Evolutionary conservation across 2,888 invertebrate species (phyloP), one percentile per base, ranked within the genome.

Genomic region (Tupiocoris notatus): DNA sequence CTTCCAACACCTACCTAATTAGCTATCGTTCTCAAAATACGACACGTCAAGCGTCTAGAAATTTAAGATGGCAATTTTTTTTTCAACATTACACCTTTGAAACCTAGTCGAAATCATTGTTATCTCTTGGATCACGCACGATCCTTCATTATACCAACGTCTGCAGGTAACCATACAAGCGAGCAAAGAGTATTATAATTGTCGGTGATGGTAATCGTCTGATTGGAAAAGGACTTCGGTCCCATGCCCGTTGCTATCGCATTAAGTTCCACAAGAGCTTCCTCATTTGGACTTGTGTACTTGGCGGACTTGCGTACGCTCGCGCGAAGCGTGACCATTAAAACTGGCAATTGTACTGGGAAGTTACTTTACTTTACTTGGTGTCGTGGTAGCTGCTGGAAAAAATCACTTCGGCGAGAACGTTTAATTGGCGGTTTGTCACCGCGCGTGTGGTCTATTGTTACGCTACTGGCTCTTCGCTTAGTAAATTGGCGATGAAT

Each of bases 251-350:
- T 39, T 7, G 12, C 39, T 39, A 39, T 65, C 9, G 39, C 65
- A 65, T 65, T 65, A 65, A 39, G 25, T 65, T 25, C 12, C 25
- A 39, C 65, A 7, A 39, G 39, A 65, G 65, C 65, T 65, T 65
- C 65, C 65, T 65, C 65, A 65, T 65, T 65, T 65, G 65, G 65
- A 18, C 20, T 25, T 24, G 65, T 65, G 65, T 65, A 65, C 65
- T 39, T 25, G 6, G 23, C 18, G 25, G 21, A 65, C 65, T 12
- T 65, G 65, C 65, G 65, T 65, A 65, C 39, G 25, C 25, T 65
- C 65, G 25, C 25, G 25, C 65, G 25, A 65, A 39, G 65, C 65
- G 65, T 65, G 65, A 65, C 65, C 65, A 65, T 65, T 65, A 65
- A 65, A 65, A 65, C 65, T 39, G 25, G 65, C 65, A 65, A 65